phyloP scores from a whole-genome alignment of 2,113 vertebrate genomes.

The Pedetes capensis region DNA sequence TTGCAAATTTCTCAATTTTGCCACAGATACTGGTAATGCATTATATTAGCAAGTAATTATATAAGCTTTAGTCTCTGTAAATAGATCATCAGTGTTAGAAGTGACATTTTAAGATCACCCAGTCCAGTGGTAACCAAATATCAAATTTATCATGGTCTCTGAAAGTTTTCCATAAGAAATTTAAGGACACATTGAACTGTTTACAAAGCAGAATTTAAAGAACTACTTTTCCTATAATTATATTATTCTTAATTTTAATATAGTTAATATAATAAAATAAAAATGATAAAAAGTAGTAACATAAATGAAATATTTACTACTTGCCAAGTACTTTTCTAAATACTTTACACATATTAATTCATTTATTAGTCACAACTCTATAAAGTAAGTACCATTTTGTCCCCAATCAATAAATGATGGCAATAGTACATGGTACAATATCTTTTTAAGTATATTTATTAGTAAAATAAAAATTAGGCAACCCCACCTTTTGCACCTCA shows the following conservation, averaged over 20 bases:
- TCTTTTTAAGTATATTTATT: background rate
- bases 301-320: background rate
- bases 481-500: background rate
- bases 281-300: background rate
- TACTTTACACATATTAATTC: background rate
- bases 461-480: conserved; percentile 1
- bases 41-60: background rate
- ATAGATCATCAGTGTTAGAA: background rate
- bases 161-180: background rate
- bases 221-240: background rate
- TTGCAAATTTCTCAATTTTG: background rate
- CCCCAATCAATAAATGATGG: background rate
- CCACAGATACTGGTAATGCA: background rate
- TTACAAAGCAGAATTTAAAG: background rate
- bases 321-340: background rate
- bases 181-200: background rate
- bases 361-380: background rate
- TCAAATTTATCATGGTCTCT: background rate
- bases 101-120: background rate
- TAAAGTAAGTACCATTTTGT: background rate
- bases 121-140: background rate
- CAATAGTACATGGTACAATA: background rate
- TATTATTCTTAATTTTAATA: background rate
- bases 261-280: background rate
- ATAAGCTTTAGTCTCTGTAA: background rate